Conservation (phyloP, 1,140 invertebrate genomes). For the Drosophila pachea region DNA sequence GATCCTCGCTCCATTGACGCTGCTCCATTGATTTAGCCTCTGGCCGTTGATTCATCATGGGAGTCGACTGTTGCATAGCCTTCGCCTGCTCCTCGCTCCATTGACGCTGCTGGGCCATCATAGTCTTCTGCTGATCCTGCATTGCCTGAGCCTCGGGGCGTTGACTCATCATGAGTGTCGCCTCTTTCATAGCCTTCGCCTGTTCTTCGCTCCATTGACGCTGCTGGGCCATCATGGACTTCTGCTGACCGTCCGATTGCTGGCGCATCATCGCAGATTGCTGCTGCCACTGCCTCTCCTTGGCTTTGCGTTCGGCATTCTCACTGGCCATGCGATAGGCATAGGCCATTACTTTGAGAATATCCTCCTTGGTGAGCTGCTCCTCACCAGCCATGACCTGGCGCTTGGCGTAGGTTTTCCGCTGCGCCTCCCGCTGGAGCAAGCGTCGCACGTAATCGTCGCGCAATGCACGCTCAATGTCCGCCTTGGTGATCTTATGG, state of each 20-base stretch:
- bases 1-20: slow-evolving; percentile 23
- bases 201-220: slow-evolving; percentile 24
- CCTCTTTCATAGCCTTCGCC: not conserved
- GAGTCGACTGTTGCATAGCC: slow-evolving; percentile 4
- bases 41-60: slow-evolving; percentile 9
- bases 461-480: slow-evolving; percentile 64
- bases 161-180: slow-evolving; percentile 16
- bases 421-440: slow-evolving; percentile 56
- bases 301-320: slow-evolving; percentile 6
- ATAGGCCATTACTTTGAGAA: slow-evolving; percentile 67
- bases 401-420: slow-evolving; percentile 53
- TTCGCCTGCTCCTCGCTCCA: slow-evolving; percentile 19
- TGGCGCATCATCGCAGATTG: slow-evolving; percentile 15
- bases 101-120: slow-evolving; percentile 12
- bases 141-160: slow-evolving; percentile 32
- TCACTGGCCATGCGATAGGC: slow-evolving; percentile 68
- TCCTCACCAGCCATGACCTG: slow-evolving; percentile 21
- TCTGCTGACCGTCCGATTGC: slow-evolving; percentile 27
- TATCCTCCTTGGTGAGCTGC: slow-evolving; percentile 63
- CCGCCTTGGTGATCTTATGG: slow-evolving; percentile 66
- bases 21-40: too few species aligned
- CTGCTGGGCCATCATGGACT: not conserved
- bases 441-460: slow-evolving; percentile 66
- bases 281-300: slow-evolving; percentile 17
- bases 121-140: not conserved